Percentiles rank a stretch among this genome's conserved stretches.
Conservation (phyloP, 2,113 vertebrate genomes). For the Eulemur macaco region DNA sequence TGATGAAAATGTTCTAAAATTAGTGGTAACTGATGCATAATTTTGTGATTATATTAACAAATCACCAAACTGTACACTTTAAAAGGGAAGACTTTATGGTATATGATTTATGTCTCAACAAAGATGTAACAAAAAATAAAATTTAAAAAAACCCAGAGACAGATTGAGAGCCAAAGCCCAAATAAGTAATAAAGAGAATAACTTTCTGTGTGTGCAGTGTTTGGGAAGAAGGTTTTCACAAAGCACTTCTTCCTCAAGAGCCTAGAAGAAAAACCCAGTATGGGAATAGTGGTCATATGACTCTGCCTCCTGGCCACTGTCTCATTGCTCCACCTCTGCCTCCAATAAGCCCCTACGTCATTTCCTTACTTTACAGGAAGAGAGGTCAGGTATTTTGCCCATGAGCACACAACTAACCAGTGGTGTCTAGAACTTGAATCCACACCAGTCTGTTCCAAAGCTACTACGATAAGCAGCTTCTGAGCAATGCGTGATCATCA, state of each 20-base stretch:
- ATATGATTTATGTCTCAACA: neutral
- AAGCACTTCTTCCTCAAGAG: neutral
- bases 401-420: too few relatives aligned
- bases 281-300: accelerated
- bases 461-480: neutral
- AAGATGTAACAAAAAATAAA: neutral
- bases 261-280: accelerated
- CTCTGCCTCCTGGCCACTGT: too few relatives aligned
- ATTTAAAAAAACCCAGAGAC: neutral
- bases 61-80: neutral
- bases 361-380: neutral
- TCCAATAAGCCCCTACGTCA: neutral
- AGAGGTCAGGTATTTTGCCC: neutral
- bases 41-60: neutral
- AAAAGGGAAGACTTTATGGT: neutral
- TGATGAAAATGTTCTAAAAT: neutral
- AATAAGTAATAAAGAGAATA: neutral
- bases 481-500: accelerated
- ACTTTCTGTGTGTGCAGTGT: accelerated
- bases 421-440: neutral
- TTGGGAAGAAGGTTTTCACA: accelerated
- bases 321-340: neutral
- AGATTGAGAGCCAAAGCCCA: neutral
- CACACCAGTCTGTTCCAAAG: too few relatives aligned
- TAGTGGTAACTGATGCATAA: neutral